Percentiles rank a stretch among this genome's conserved stretches.
These are phyloP conservation scores for Tragelaphus scriptus DNA, from an alignment of 2,113 vertebrate species.

Conservation along the genomic window DNA sequence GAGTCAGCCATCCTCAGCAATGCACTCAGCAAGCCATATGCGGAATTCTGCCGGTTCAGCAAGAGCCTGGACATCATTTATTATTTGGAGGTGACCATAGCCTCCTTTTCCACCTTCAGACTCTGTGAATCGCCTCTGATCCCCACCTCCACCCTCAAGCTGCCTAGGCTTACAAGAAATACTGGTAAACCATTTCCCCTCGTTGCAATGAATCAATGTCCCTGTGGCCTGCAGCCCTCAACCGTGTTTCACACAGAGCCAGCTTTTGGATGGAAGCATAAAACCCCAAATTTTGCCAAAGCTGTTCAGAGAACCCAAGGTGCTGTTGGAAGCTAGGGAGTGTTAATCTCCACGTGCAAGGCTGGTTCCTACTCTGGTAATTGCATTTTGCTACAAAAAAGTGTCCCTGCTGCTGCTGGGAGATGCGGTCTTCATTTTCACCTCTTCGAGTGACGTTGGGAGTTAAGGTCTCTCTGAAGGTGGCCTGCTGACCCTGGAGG, in stretches of 20 bases:
- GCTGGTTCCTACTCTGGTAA: slow-evolving; percentile 34
- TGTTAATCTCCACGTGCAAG: slow-evolving; percentile 18
- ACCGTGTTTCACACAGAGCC: background rate
- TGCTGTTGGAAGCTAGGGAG: background rate
- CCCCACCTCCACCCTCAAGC: slow-evolving; percentile 1
- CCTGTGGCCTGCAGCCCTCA: background rate
- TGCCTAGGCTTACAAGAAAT: slow-evolving; percentile 47
- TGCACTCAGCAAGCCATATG: background rate
- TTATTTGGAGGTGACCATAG: slow-evolving; percentile 41
- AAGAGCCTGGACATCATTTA: slow-evolving; percentile 29
- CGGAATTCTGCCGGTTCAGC: slow-evolving; percentile 19
- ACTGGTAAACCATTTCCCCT: slow-evolving; percentile 42
- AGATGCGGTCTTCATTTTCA: slow-evolving; percentile 42
- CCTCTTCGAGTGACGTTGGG: background rate
- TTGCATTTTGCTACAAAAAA: slow-evolving; percentile 46
- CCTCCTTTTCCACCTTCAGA: slow-evolving; percentile 41
- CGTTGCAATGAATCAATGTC: slow-evolving; percentile 35
- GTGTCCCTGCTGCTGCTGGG: background rate
- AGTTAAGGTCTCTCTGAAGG: background rate
- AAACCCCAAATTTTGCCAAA: slow-evolving; percentile 40
- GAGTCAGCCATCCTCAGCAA: background rate
- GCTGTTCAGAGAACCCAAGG: background rate
- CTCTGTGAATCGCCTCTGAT: slow-evolving; percentile 30
- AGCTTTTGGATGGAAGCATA: background rate
- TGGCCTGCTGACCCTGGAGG: background rate